Percentiles rank a stretch among this genome's conserved stretches.
phyloP scores from a whole-genome alignment of 2,113 vertebrate genomes.

The Elaphurus davidianus region DNA sequence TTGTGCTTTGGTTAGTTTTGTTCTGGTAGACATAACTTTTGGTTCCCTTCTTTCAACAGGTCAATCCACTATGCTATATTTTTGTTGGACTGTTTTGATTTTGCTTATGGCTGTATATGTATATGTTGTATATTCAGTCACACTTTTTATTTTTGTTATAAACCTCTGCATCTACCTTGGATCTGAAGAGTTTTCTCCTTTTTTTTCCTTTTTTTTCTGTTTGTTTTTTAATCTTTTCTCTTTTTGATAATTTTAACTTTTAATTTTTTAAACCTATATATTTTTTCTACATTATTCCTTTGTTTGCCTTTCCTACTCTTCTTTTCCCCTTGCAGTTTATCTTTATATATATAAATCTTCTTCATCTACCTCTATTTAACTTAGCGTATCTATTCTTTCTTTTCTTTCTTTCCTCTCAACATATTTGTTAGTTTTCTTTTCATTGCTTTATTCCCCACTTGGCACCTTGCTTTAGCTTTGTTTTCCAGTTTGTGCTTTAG shows the following conservation, averaged over 20 bases:
- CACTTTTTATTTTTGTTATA: background rate
- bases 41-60: background rate
- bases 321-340: background rate
- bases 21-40: background rate
- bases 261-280: background rate
- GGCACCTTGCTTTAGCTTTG: background rate
- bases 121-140: background rate
- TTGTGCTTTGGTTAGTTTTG: background rate
- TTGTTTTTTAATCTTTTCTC: background rate
- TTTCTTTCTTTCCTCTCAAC: background rate
- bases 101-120: background rate
- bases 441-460: background rate
- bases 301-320: background rate
- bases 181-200: no score
- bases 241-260: no score
- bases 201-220: background rate
- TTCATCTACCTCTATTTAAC: background rate
- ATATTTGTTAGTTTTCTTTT: background rate
- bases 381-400: background rate
- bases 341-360: background rate
- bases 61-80: background rate
- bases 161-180: background rate
- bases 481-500: background rate
- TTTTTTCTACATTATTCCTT: background rate
- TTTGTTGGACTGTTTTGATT: background rate